A percentile compares a stretch with the other conserved stretches of the same genome.
Conservation (phyloP, 2,888 invertebrate genomes). For the Lochmaea crataegi region DNA sequence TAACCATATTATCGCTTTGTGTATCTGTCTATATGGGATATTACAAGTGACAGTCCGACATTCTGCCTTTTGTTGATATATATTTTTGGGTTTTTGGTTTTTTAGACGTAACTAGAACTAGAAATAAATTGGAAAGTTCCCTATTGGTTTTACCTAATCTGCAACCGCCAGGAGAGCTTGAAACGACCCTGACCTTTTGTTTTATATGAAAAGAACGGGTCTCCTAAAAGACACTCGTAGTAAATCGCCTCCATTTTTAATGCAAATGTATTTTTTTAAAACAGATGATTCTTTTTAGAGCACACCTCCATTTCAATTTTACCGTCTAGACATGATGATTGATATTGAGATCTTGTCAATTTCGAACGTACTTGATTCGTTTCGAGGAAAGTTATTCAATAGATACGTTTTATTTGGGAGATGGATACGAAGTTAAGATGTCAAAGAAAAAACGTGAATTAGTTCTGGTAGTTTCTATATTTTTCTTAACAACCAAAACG, state of each 20-base stretch:
- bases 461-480: neutral
- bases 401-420: neutral
- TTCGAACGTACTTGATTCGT: neutral
- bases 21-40: no score
- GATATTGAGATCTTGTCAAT: constrained; percentile 7
- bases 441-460: neutral
- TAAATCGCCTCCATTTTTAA: neutral
- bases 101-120: no score
- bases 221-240: neutral
- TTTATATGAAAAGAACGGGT: neutral
- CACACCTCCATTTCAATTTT: constrained; percentile 2
- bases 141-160: neutral
- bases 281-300: neutral
- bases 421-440: neutral
- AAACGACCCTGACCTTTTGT: neutral
- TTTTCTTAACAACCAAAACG: neutral
- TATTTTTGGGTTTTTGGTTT: no score
- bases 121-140: neutral
- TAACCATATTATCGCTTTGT: no score
- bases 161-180: neutral
- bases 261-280: neutral
- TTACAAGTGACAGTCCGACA: no score
- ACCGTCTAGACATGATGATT: constrained; percentile 10
- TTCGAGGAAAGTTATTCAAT: neutral
- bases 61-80: no score